A percentile compares a stretch with the other conserved stretches of the same genome.
These are phyloP conservation scores for Aegithalos caudatus DNA, from an alignment of 2,113 vertebrate species.

Conservation along the genomic window DNA sequence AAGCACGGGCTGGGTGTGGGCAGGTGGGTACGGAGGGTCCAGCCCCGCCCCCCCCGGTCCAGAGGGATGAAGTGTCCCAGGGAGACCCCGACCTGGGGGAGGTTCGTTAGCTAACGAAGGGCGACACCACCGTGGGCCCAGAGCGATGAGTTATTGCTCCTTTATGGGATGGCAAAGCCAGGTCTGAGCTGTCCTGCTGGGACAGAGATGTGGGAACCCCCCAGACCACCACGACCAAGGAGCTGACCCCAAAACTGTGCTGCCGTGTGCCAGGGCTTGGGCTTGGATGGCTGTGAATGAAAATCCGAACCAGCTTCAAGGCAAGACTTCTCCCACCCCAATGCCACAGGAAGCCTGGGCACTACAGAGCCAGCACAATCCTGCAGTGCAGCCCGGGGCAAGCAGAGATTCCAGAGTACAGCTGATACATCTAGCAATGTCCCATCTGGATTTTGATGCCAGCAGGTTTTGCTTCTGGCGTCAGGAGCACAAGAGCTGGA, in stretches of 20 bases:
- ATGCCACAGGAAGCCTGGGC: rapidly evolving
- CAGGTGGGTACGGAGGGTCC: rapidly evolving
- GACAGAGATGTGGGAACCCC: not conserved
- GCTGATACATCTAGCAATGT: not conserved
- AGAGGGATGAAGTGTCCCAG: not conserved
- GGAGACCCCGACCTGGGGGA: rapidly evolving
- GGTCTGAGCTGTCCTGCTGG: not conserved
- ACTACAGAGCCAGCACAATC: rapidly evolving
- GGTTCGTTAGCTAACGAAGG: not conserved
- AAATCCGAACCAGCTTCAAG: not conserved
- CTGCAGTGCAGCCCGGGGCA: rapidly evolving
- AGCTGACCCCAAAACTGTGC: not conserved
- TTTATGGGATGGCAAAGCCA: not conserved
- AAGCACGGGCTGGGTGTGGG: not conserved
- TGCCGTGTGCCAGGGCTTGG: rapidly evolving
- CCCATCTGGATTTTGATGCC: not conserved
- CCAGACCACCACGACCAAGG: rapidly evolving
- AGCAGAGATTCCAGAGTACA: not conserved
- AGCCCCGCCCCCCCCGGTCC: not conserved
- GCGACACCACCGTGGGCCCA: rapidly evolving
- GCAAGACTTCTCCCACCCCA: not conserved
- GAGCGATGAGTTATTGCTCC: not conserved
- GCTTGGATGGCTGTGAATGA: not conserved
- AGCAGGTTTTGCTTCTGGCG: not conserved
- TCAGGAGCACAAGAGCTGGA: not conserved